These are phyloP conservation scores for Ephestia elutella DNA, from an alignment of 1,140 invertebrate genomes.

Conservation along the genomic window DNA sequence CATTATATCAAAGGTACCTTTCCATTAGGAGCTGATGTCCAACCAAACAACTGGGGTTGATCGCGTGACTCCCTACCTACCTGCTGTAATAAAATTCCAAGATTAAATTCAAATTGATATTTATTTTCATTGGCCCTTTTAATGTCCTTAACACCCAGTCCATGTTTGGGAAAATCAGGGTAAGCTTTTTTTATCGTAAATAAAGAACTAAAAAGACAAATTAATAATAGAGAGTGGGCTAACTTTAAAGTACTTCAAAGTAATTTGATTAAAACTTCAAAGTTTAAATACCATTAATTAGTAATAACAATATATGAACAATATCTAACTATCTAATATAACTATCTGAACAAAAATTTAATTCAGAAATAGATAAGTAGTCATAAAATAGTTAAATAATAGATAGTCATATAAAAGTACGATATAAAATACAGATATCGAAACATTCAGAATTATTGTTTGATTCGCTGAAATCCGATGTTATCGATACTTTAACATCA, in stretches of 20 bases:
- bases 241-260: too few relatives aligned
- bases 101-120: conserved; percentile 18
- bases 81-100: conserved; percentile 3
- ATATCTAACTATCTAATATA: too few relatives aligned
- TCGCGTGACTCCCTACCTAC: neutral
- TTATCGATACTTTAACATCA: neutral
- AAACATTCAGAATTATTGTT: too few relatives aligned
- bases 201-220: neutral
- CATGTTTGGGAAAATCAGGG: neutral
- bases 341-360: too few relatives aligned
- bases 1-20: neutral
- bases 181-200: neutral
- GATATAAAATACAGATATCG: too few relatives aligned
- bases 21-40: neutral
- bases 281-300: too few relatives aligned
- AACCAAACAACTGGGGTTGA: neutral
- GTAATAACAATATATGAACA: too few relatives aligned
- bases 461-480: neutral
- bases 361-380: too few relatives aligned
- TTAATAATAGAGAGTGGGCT: too few relatives aligned
- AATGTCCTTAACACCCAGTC: neutral
- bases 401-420: too few relatives aligned
- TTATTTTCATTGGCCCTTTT: conserved; percentile 8
- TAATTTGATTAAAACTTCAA: too few relatives aligned
- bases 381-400: too few relatives aligned